phyloP scores from a whole-genome alignment of 2,113 vertebrate genomes.

The Megatriorchis doriae region DNA sequence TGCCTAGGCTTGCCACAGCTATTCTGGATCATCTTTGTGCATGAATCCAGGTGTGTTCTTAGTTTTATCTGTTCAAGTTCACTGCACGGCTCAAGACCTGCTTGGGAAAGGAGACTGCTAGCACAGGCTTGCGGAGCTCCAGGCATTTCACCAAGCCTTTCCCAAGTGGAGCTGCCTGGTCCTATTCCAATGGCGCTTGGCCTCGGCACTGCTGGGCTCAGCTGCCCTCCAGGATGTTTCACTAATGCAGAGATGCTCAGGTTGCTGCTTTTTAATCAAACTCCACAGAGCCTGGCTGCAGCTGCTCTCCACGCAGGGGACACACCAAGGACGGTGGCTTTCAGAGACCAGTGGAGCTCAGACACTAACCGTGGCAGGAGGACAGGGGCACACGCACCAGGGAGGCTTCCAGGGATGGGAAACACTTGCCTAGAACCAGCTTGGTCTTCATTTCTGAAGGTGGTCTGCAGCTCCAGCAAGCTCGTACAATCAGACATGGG shows the following conservation, averaged over 20 bases:
- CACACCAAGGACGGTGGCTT: neutral
- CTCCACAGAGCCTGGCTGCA: neutral
- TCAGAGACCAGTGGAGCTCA: rapidly evolving
- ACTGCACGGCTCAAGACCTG: neutral
- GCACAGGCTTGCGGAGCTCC: neutral
- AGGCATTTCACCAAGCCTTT: neutral
- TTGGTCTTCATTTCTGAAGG: neutral
- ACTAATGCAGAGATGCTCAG: neutral
- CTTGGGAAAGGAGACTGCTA: neutral
- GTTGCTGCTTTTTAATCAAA: neutral
- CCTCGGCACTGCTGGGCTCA: neutral
- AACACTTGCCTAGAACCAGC: rapidly evolving
- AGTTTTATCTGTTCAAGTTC: neutral
- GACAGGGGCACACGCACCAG: rapidly evolving
- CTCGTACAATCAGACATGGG: rapidly evolving
- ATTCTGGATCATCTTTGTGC: rapidly evolving
- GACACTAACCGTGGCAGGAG: neutral
- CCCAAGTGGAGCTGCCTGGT: neutral
- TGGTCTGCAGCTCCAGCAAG: rapidly evolving
- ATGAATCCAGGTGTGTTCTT: rapidly evolving
- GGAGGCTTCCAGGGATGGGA: neutral
- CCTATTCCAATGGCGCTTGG: neutral
- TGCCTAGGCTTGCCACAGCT: neutral
- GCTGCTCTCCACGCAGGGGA: neutral
- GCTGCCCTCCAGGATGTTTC: neutral